Percentiles rank a stretch among this genome's conserved stretches.
Evolutionary conservation across 30 jellyfish, hydroid and myxozoan species (phyloP).

Genomic region (Turritopsis rubra): DNA sequence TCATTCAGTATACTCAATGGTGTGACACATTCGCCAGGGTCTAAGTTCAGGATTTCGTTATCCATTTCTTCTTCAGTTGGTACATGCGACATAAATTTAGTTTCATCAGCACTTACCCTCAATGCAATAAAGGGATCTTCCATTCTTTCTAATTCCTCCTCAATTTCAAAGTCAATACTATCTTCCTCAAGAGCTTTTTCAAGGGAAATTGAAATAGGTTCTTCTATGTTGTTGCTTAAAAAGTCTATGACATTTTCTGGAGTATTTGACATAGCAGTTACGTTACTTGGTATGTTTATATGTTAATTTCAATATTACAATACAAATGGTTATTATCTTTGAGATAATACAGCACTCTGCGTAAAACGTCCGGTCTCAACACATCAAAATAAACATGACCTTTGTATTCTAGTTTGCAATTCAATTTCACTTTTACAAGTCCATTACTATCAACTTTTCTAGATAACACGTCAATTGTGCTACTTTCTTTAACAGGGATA

Average conservation of each 20-base stretch:
- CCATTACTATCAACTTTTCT: neutral
- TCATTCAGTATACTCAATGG: constrained; percentile 18
- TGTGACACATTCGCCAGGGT: constrained; percentile 30
- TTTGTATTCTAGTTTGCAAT: neutral
- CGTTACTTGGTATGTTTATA: no score
- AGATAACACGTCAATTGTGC: neutral
- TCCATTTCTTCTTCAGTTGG: neutral
- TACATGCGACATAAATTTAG: neutral
- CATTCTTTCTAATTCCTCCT: neutral
- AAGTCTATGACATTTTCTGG: neutral
- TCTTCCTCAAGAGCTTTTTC: neutral
- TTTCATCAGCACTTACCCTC: neutral
- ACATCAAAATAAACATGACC: neutral
- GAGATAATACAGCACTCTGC: neutral
- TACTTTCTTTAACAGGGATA: neutral
- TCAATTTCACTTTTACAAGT: neutral
- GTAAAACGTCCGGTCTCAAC: neutral
- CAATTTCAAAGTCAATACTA: neutral
- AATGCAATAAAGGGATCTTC: neutral
- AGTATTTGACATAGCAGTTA: no score
- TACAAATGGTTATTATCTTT: neutral
- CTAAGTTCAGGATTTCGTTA: constrained; percentile 7
- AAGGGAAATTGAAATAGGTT: neutral
- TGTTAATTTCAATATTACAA: neutral
- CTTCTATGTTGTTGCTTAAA: neutral